Conservation (phyloP, 2,888 invertebrate genomes). For the Meteorus cinctellus region DNA sequence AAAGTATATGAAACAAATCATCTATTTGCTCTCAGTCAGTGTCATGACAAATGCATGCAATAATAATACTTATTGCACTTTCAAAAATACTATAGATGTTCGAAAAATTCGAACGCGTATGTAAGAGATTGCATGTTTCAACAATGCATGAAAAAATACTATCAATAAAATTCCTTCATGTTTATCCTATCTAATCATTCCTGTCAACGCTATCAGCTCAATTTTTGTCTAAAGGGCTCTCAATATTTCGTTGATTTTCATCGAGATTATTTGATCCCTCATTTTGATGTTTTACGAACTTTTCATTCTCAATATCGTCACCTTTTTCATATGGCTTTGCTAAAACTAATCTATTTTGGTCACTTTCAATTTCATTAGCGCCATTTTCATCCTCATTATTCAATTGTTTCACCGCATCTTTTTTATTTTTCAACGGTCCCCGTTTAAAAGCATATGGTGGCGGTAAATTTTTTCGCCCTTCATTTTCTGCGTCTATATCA, state of each 20-base stretch:
- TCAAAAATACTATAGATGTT: not conserved
- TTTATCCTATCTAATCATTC: not conserved
- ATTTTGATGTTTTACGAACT: constrained; percentile 45
- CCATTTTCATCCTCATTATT: constrained; percentile 22
- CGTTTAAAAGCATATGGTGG: constrained; percentile 52
- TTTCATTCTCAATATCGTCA: constrained; percentile 40
- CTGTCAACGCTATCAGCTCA: not conserved
- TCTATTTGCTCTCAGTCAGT: not conserved
- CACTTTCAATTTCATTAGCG: constrained; percentile 48
- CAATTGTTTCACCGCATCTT: constrained; percentile 17
- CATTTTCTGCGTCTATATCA: constrained; percentile 50
- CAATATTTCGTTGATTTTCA: constrained; percentile 33
- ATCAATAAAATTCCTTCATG: not conserved
- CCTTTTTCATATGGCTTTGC: constrained; percentile 50
- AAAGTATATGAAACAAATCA: not conserved
- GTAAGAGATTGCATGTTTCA: not conserved
- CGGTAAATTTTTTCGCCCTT: constrained; percentile 46
- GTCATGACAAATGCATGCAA: not conserved
- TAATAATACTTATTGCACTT: not conserved
- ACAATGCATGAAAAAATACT: not conserved
- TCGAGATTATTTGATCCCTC: constrained; percentile 40
- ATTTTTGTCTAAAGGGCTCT: constrained; percentile 18
- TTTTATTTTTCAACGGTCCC: constrained; percentile 33
- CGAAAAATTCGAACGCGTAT: not conserved
- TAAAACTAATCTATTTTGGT: constrained; percentile 49